phyloP scores from a whole-genome alignment of 2,888 invertebrate genomes.

The Serrognathus titanus region DNA sequence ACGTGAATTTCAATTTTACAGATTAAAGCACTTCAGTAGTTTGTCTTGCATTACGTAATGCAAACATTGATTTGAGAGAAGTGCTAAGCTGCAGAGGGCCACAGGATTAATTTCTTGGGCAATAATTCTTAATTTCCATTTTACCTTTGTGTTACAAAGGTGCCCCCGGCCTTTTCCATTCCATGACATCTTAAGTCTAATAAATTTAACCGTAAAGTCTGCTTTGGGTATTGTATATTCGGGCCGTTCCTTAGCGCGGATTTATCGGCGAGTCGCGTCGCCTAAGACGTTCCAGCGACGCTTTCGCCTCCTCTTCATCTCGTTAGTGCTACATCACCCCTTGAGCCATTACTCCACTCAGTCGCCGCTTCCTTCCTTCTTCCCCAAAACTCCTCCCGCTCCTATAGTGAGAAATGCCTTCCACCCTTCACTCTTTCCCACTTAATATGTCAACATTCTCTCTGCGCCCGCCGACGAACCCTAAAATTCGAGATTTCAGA shows the following conservation, averaged over 20 bases:
- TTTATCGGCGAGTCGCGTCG: slow-evolving; percentile 18
- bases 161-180: slow-evolving; percentile 21
- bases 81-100: no score
- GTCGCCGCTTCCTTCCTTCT: slow-evolving; percentile 3
- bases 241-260: slow-evolving; percentile 32
- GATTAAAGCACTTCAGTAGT: no score
- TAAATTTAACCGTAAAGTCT: slow-evolving; percentile 33
- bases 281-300: neutral
- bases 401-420: neutral
- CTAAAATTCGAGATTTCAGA: no score
- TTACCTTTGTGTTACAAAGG: neutral
- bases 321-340: neutral
- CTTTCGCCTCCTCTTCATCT: slow-evolving; percentile 12
- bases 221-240: slow-evolving; percentile 34
- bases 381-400: slow-evolving; percentile 1
- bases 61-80: no score
- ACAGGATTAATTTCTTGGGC: no score
- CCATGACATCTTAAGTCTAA: slow-evolving; percentile 31
- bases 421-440: neutral
- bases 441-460: slow-evolving; percentile 1
- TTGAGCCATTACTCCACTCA: slow-evolving; percentile 1
- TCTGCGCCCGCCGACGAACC: no score
- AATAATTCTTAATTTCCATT: neutral
- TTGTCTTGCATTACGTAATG: no score
- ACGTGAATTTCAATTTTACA: no score